Conservation (phyloP, 2,797 vertebrate species). For the Phrynocephalus guinanensis region DNA sequence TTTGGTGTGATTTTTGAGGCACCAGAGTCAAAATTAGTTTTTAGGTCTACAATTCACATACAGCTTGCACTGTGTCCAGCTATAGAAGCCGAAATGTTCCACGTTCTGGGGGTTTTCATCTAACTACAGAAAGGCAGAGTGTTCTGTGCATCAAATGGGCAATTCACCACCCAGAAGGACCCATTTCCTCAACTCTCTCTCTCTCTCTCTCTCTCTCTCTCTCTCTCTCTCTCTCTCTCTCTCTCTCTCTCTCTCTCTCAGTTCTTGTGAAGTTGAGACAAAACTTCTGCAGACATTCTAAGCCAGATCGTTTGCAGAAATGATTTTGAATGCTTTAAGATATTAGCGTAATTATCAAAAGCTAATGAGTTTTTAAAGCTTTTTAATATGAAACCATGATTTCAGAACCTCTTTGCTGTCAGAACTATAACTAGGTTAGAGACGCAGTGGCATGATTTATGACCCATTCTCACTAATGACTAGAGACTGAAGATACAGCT, state of each 20-base stretch:
- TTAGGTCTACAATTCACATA: no score
- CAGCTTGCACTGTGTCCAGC: no score
- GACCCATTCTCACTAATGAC: slow-evolving; percentile 76
- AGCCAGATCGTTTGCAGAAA: slow-evolving; percentile 69
- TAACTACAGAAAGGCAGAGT: slow-evolving; percentile 23
- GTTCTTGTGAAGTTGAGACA: slow-evolving; percentile 59
- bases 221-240: slow-evolving; percentile 5
- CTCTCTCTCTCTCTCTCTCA: neutral
- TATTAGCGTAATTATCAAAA: slow-evolving; percentile 79
- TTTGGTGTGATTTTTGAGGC: no score
- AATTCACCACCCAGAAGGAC: slow-evolving; percentile 45
- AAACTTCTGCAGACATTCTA: slow-evolving; percentile 62
- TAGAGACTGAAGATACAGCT: slow-evolving; percentile 59
- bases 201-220: slow-evolving; percentile 21
- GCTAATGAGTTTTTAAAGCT: slow-evolving; percentile 79
- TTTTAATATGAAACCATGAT: slow-evolving; percentile 74
- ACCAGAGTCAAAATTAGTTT: neutral
- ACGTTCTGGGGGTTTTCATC: neutral
- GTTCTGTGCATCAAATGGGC: slow-evolving; percentile 48
- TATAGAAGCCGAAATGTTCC: neutral
- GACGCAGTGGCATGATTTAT: slow-evolving; percentile 74
- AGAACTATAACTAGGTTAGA: slow-evolving; percentile 76
- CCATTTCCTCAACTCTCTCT: slow-evolving; percentile 43
- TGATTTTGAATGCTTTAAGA: slow-evolving; percentile 74
- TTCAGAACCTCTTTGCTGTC: slow-evolving; percentile 71